These are phyloP conservation scores for Strix aluco DNA, from an alignment of 2,113 vertebrate species.

Conservation along the genomic window DNA sequence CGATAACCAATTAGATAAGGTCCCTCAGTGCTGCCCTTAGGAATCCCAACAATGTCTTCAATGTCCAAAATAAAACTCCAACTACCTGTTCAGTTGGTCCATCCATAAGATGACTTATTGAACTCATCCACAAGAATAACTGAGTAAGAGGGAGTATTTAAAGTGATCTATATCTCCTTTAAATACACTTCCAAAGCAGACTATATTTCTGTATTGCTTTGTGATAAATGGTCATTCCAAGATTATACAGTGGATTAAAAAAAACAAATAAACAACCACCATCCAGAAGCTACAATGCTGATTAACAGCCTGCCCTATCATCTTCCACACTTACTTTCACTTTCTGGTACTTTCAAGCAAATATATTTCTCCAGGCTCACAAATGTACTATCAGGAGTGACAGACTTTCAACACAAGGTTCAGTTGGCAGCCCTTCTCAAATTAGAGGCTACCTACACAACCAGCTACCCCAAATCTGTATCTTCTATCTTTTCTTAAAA, in stretches of 20 bases:
- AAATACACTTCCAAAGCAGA: background rate
- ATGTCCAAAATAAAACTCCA: background rate
- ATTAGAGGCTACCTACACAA: background rate
- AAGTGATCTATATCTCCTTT: background rate
- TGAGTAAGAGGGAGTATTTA: background rate
- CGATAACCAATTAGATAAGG: background rate
- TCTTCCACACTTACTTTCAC: background rate
- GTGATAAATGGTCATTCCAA: background rate
- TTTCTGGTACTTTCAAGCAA: background rate
- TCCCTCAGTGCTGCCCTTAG: background rate
- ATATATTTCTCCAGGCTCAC: background rate
- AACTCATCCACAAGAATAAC: background rate
- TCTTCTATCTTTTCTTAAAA: background rate
- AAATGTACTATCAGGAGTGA: background rate
- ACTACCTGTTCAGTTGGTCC: background rate
- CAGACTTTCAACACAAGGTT: background rate
- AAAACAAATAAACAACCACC: background rate
- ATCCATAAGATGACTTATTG: background rate
- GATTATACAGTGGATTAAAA: background rate
- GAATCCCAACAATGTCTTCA: background rate
- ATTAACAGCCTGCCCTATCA: background rate
- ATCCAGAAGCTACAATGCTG: background rate
- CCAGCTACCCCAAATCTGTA: background rate
- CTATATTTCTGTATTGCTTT: background rate
- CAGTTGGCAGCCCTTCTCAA: background rate